Conservation (phyloP, 2,797 vertebrate species). For the Sphenopsis melanotis region DNA sequence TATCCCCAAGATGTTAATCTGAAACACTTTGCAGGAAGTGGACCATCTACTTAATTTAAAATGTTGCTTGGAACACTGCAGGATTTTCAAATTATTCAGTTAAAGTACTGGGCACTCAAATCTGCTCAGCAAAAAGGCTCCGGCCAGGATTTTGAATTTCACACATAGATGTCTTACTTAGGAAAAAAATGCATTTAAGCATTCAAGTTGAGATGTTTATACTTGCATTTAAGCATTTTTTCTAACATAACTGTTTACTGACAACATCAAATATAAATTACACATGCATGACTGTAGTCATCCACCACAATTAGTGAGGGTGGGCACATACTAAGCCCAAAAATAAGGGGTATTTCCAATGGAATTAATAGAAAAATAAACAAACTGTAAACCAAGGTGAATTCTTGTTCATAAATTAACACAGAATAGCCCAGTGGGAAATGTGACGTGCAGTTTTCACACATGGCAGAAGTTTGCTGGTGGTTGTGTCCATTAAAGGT, state of each 20-base stretch:
- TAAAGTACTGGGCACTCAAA: not conserved
- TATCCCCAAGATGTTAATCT: constrained; percentile 16
- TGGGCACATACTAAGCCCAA: not conserved
- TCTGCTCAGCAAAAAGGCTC: not conserved
- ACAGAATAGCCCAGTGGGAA: constrained; percentile 13
- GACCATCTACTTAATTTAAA: constrained; percentile 17
- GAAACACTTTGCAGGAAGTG: constrained; percentile 44
- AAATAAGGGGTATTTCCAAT: not conserved
- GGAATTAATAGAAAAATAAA: constrained; percentile 35
- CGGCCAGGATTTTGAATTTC: not conserved
- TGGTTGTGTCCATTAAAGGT: constrained; percentile 36
- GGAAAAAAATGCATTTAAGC: not conserved
- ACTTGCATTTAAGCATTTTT: not conserved
- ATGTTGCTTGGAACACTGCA: not conserved
- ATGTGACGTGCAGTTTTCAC: constrained; percentile 54
- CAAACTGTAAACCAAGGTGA: constrained; percentile 51
- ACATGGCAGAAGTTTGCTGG: constrained; percentile 49
- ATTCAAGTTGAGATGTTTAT: not conserved
- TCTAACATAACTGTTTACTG: not conserved
- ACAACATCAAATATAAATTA: not conserved
- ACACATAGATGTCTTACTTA: not conserved
- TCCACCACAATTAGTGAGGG: not conserved
- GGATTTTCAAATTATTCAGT: not conserved
- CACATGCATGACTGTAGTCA: accelerated
- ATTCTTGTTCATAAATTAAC: constrained; percentile 48